Base-by-base conservation (phyloP, 2,797 vertebrate species). In the Thunnus albacares region DNA sequence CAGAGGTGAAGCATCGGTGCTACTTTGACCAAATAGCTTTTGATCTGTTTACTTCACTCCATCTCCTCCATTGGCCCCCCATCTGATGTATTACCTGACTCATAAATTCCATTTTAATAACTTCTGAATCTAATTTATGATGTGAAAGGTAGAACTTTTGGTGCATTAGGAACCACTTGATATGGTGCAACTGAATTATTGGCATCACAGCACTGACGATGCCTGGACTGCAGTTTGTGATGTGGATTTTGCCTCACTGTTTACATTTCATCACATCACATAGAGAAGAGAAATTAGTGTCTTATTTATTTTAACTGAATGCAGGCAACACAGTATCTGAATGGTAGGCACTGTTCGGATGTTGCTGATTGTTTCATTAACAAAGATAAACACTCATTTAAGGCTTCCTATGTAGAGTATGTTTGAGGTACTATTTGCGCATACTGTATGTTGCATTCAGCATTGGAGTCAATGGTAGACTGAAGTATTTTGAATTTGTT, bases 141-240 rank as follows among this genome's bases (percentile, higher is more conserved):
- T 49, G 24, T 84, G 76, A 73, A 82, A 80, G 69, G 61, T 83
- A 69, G 87, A 83, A 69, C 69, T 87, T 61, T 77, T 73, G 47
- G 80, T 78, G 64, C 53, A 87, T 87, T 85, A 80, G 58, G 69
- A 85, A 47, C 56, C 64, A 75, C 77, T 85, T 75, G 59, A 87
- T 85, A 43, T 26, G 47, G 45, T 68, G 18, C 86, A 84, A 87
- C 51, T 80, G 70, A 87, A 75, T 90, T 85, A 75, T 38, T 15
- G 43, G 66, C 33, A 61, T 61, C 43, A 47, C 61, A 82, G 35
- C 59, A 20, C 56, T 26, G n/a, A 68, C 10, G 3, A 24, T 24
- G 24, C 24, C 24, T 24, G 24, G 24, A 41, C 59, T 57, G 13
- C 47, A 52, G 60, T 75, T 60, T 73, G 30, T 67, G 72, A 60